A percentile compares a stretch with the other conserved stretches of the same genome.
Evolutionary conservation across 2,888 invertebrate species (phyloP).

Genomic region (Thumatha senex): DNA sequence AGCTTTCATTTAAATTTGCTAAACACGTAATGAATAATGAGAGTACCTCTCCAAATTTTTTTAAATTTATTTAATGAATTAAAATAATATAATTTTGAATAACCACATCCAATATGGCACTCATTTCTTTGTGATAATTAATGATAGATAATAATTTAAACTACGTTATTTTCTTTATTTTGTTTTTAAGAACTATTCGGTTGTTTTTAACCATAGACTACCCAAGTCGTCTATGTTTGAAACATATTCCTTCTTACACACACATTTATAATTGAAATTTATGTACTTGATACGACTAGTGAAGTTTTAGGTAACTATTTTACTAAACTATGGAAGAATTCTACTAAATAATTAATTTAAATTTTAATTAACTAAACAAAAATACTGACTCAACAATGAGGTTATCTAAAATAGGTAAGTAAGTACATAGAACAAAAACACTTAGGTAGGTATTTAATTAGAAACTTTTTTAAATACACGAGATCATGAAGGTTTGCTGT

Average conservation of each 20-base stretch:
- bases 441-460: not conserved
- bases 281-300: conserved; percentile 53
- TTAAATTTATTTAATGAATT: conserved; percentile 17
- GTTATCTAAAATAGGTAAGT: conserved; percentile 11
- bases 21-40: conserved; percentile 31
- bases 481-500: too few relatives aligned
- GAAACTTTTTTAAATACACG: too few relatives aligned
- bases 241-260: conserved; percentile 31
- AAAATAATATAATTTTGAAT: conserved; percentile 22
- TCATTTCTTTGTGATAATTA: conserved; percentile 18
- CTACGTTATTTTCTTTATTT: conserved; percentile 18
- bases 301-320: conserved; percentile 38
- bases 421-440: not conserved
- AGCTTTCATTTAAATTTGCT: conserved; percentile 33
- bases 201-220: too few relatives aligned
- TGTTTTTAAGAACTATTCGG: conserved; percentile 34
- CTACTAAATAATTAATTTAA: conserved; percentile 40
- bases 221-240: conserved; percentile 7
- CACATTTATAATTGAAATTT: conserved; percentile 22
- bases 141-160: conserved; percentile 26
- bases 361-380: conserved; percentile 41
- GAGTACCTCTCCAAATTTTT: conserved; percentile 34
- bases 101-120: conserved; percentile 54
- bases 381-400: conserved; percentile 18
- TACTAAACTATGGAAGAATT: conserved; percentile 42